Evolutionary conservation across 2,888 invertebrate genomes (phyloP), one percentile per base, ranked within the genome.

Genomic region (Andrena bicolor): DNA sequence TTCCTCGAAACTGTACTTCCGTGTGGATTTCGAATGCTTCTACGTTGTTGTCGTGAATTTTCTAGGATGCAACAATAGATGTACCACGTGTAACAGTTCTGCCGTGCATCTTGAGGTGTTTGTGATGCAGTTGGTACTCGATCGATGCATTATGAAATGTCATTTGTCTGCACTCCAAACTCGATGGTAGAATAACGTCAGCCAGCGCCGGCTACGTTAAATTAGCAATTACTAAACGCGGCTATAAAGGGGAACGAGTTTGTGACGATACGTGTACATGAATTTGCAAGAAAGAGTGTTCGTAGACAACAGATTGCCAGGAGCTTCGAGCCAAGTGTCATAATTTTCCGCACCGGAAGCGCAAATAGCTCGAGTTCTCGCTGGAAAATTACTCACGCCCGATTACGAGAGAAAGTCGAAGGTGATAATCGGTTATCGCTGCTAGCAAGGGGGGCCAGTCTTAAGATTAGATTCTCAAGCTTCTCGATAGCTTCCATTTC

Each of bases 301-400:
- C 49, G 48, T 60, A 68, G 41, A 16, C 41, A 41, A 41, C 41
- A 41, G 41, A 41, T 23, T 68, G 32, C 10, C 8, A 30, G 75
- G 13, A 48, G 20, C 28, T 61, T 20, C 48, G 20, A 3, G 8
- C 0, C 2, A 5, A n/a, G 23, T 20, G 35, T 10, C 49, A 20
- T 53, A 64, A 65, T 72, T 79, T 79, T 41, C 61, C 71, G 16
- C 35, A 8, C 60, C 60, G 65, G 80, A 66, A 56, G n/a, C 20
- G 6, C 32, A 8, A 41, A 41, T 23, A 56, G 10, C 26, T 26
- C 63, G 68, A 26, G 13, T 30, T 53, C 60, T 77, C 53, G 20
- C 68, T 80, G 82, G 88, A 88, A 88, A 88, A 83, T 76, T 85
- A 85, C 85, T 83, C 84, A 84, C 51, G 48, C 32, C 53, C 30